Conservation (phyloP, 1,140 invertebrate species). For the Bombus cullumanus region DNA sequence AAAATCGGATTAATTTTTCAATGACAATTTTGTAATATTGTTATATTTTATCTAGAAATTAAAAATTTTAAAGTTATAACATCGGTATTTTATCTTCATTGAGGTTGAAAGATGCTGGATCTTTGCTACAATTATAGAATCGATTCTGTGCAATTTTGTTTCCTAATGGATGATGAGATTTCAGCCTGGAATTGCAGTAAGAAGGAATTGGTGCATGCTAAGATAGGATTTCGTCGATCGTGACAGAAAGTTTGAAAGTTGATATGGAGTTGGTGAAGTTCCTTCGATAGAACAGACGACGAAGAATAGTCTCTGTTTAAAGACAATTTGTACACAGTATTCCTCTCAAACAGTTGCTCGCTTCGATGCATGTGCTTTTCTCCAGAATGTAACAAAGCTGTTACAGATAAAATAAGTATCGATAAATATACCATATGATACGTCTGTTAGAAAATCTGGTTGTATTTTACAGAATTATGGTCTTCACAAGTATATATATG, state of each 20-base stretch:
- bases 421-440: neutral
- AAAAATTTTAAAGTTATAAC: no score
- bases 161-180: constrained; percentile 27
- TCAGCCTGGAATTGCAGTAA: neutral
- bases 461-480: no score
- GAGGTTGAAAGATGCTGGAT: neutral
- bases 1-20: no score
- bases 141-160: neutral
- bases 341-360: constrained; percentile 12
- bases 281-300: neutral
- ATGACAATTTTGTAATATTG: no score
- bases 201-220: constrained; percentile 43
- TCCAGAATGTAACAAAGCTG: neutral
- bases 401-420: neutral
- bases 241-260: constrained; percentile 5
- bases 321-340: constrained; percentile 27
- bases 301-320: constrained; percentile 2
- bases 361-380: neutral
- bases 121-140: neutral
- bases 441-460: no score
- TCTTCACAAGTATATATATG: no score
- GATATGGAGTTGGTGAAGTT: neutral
- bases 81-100: no score
- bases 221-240: constrained; percentile 30
- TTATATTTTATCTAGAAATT: no score